Evolutionary conservation across 2,888 invertebrate species (phyloP).

Genomic region (Flexamia atlantica): DNA sequence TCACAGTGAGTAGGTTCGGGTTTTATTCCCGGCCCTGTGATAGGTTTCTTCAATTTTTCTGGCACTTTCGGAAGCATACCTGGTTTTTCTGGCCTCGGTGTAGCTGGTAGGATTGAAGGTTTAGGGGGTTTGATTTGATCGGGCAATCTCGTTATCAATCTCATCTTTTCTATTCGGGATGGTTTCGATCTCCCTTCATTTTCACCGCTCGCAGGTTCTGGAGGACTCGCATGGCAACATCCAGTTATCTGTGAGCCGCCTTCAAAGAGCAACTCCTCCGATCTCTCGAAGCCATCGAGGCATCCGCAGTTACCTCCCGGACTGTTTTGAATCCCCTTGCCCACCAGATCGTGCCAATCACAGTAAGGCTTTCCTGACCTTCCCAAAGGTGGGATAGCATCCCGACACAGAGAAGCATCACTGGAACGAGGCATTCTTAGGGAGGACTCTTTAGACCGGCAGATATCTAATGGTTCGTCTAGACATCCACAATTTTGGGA

Average conservation of each 20-base stretch:
- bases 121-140: too few relatives aligned
- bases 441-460: neutral
- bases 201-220: too few relatives aligned
- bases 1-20: constrained; percentile 20
- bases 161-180: constrained; percentile 1
- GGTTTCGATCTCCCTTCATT: neutral
- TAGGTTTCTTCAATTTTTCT: neutral
- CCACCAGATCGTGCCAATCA: constrained; percentile 48
- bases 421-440: constrained; percentile 18
- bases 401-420: neutral
- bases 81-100: too few relatives aligned
- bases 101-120: too few relatives aligned
- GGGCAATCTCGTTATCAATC: neutral
- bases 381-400: neutral
- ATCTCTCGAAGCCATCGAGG: neutral
- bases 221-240: too few relatives aligned
- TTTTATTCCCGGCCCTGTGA: neutral
- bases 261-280: neutral
- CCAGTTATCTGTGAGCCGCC: too few relatives aligned
- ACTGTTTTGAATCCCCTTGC: constrained; percentile 25
- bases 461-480: neutral
- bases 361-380: neutral
- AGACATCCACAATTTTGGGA: neutral
- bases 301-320: constrained; percentile 30
- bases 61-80: neutral